Conservation (phyloP, 2,888 invertebrate species). For the Mesochorus sp. region DNA sequence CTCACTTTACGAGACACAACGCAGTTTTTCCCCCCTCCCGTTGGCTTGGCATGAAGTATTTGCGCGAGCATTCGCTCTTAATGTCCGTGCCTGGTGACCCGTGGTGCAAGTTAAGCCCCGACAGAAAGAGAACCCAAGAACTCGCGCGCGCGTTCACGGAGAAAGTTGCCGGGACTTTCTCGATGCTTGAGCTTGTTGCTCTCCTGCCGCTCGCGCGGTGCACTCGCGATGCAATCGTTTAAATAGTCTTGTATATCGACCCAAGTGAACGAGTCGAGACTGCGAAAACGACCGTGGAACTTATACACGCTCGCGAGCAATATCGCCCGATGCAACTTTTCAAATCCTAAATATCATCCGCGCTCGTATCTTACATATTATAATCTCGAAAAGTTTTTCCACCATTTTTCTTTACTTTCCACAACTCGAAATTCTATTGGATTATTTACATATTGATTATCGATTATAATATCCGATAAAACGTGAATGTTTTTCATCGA, state of each 20-base stretch:
- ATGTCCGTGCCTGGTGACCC: conserved; percentile 80
- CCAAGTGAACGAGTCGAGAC: conserved; percentile 37
- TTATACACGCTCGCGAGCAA: neutral
- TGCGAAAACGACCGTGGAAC: neutral
- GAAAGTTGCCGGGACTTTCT: conserved; percentile 80
- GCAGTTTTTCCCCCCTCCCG: conserved; percentile 40
- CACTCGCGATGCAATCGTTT: conserved; percentile 77
- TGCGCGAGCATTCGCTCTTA: conserved; percentile 73
- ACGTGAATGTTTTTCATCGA: too few relatives aligned
- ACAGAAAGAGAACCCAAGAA: conserved; percentile 29
- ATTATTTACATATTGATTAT: too few relatives aligned
- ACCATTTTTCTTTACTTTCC: too few relatives aligned
- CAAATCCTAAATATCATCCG: neutral
- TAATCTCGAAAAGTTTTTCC: too few relatives aligned
- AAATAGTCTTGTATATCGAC: conserved; percentile 69
- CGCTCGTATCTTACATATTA: too few relatives aligned
- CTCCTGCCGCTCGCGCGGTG: conserved; percentile 65
- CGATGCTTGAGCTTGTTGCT: conserved; percentile 68
- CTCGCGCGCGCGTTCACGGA: conserved; percentile 68
- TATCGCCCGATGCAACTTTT: neutral
- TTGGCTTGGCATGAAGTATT: neutral
- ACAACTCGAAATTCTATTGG: too few relatives aligned
- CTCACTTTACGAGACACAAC: conserved; percentile 65
- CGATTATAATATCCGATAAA: too few relatives aligned
- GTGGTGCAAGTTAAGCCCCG: conserved; percentile 78